Evolutionary conservation across 2,113 vertebrate genomes (phyloP).

Genomic region (Pantherophis guttatus): DNA sequence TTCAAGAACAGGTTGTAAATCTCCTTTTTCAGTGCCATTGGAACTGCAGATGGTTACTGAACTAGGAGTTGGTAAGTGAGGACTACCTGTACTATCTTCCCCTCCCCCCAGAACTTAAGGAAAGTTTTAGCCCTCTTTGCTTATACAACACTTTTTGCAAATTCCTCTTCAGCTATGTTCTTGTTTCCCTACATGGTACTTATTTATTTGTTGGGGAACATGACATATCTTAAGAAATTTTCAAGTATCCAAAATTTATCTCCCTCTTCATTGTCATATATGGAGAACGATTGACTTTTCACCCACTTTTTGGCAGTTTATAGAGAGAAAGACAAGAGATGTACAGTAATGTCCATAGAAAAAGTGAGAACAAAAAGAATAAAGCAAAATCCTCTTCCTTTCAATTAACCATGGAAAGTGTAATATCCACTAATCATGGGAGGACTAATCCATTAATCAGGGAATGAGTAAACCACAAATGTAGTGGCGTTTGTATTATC

Average conservation of each 20-base stretch:
- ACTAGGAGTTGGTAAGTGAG: too few relatives aligned
- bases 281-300: background rate
- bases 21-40: too few relatives aligned
- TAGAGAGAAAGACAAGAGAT: background rate
- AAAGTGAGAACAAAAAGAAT: background rate
- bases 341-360: background rate
- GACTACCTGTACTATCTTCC: too few relatives aligned
- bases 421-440: background rate
- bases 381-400: background rate
- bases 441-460: background rate
- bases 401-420: background rate
- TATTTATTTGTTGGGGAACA: too few relatives aligned
- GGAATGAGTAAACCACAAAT: background rate
- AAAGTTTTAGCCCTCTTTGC: too few relatives aligned
- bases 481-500: background rate
- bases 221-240: background rate
- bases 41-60: too few relatives aligned
- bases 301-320: background rate
- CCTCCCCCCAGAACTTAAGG: too few relatives aligned
- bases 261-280: background rate
- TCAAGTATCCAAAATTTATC: background rate
- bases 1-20: too few relatives aligned
- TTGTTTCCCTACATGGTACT: too few relatives aligned
- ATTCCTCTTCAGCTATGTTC: too few relatives aligned
- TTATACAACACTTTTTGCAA: too few relatives aligned